Percentiles rank a stretch among this genome's conserved stretches.
Evolutionary conservation across 1,140 invertebrate genomes (phyloP).

Genomic region (Archivesica marissinica): DNA sequence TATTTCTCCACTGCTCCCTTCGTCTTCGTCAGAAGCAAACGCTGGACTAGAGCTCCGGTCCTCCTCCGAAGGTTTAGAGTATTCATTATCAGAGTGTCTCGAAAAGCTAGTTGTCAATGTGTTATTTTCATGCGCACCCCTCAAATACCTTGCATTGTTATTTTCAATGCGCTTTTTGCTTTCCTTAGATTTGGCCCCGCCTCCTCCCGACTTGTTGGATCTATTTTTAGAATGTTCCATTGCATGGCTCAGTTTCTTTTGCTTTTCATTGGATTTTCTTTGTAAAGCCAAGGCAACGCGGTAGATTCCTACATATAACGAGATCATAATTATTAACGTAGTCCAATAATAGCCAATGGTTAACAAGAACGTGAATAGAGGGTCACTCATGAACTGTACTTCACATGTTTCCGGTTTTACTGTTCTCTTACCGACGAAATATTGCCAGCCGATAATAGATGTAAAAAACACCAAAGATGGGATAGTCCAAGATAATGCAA

Average conservation of each 20-base stretch:
- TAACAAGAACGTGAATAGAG: slow-evolving; percentile 98
- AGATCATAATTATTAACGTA: slow-evolving; percentile 86
- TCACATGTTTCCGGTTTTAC: slow-evolving; percentile 93
- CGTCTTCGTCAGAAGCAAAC: slow-evolving; percentile 96
- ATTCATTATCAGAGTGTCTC: slow-evolving; percentile 77
- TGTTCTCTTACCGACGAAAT: slow-evolving; percentile 93
- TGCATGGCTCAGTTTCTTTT: slow-evolving; percentile 86
- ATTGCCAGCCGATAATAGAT: slow-evolving; percentile 99
- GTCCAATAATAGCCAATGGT: slow-evolving; percentile 99
- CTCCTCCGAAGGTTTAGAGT: slow-evolving; percentile 84
- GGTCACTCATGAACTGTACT: slow-evolving; percentile 99
- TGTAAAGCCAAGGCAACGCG: slow-evolving; percentile 99
- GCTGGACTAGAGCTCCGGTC: slow-evolving; percentile 95
- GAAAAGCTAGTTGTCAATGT: slow-evolving; percentile 78
- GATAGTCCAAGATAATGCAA: slow-evolving; percentile 96
- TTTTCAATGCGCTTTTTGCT: slow-evolving; percentile 66
- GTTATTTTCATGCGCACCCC: slow-evolving; percentile 62
- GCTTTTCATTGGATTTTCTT: slow-evolving; percentile 93
- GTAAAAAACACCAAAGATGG: slow-evolving; percentile 98
- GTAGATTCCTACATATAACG: slow-evolving; percentile 98
- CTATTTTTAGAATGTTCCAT: slow-evolving; percentile 73
- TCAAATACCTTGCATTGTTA: slow-evolving; percentile 62
- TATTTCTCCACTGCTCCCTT: slow-evolving; percentile 80
- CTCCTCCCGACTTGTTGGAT: slow-evolving; percentile 18
- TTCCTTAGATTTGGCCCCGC: slow-evolving; percentile 53